phyloP scores from a whole-genome alignment of 2,113 vertebrate species.

The Orcinus orca region DNA sequence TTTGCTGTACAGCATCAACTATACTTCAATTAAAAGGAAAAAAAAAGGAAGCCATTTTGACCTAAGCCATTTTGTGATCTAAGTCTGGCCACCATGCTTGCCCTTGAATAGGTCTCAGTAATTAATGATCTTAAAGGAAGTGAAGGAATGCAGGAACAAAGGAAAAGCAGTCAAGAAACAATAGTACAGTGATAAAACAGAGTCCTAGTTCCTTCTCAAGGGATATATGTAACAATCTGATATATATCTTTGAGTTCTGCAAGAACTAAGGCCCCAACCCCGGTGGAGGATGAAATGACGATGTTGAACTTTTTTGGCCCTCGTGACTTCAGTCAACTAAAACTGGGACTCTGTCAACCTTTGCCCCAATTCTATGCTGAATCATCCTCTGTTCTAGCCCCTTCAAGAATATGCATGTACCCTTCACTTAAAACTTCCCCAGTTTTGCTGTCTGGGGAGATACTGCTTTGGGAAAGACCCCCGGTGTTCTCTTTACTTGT shows the following conservation, averaged over 20 bases:
- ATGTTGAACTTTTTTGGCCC: background rate
- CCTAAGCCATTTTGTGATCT: background rate
- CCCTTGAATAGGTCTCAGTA: background rate
- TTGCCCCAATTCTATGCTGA: background rate
- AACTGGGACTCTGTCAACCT: background rate
- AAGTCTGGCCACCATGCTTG: background rate
- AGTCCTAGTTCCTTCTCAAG: too few relatives aligned
- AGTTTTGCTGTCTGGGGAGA: background rate
- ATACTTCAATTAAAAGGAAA: background rate
- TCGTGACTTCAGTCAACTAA: background rate
- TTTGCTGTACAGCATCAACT: background rate
- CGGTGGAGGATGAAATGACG: background rate
- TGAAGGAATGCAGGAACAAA: too few relatives aligned
- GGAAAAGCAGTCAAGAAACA: too few relatives aligned
- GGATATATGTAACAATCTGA: too few relatives aligned
- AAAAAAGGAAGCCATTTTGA: background rate
- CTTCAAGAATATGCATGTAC: background rate
- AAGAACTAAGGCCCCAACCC: background rate
- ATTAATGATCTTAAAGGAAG: background rate
- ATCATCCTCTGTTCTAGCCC: background rate
- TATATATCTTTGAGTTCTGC: background rate
- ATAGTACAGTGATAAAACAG: too few relatives aligned
- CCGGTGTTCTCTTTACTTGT: background rate
- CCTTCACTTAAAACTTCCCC: background rate
- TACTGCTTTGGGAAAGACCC: background rate